phyloP scores from a whole-genome alignment of 2,113 vertebrate genomes.

The Chloroceryle aenea region DNA sequence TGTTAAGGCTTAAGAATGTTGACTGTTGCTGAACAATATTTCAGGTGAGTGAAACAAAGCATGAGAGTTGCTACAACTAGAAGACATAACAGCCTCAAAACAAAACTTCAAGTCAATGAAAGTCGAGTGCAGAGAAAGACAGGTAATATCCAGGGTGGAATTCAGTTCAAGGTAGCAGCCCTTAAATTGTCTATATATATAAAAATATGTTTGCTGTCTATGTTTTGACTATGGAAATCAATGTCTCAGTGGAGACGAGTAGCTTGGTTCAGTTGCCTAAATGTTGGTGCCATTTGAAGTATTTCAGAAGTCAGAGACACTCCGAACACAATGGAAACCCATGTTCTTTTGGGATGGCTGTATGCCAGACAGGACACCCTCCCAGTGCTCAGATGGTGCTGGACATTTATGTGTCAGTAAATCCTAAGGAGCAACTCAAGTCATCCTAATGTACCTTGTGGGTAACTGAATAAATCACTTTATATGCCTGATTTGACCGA shows the following conservation, averaged over 20 bases:
- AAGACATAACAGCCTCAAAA: background rate
- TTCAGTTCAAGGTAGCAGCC: background rate
- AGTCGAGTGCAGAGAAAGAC: background rate
- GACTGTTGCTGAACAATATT: background rate
- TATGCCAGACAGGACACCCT: background rate
- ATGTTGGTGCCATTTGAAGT: background rate
- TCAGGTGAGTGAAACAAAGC: background rate
- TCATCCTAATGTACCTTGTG: background rate
- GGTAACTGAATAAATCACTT: background rate
- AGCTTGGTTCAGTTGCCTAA: background rate
- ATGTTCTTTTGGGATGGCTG: background rate
- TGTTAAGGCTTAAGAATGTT: background rate
- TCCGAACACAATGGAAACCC: background rate
- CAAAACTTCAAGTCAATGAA: background rate
- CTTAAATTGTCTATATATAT: background rate
- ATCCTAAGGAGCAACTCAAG: background rate
- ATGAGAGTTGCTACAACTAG: background rate
- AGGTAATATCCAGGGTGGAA: background rate
- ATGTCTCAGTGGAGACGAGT: background rate
- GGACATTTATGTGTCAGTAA: background rate
- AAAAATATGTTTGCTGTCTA: background rate
- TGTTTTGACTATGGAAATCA: background rate
- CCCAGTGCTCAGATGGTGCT: background rate
- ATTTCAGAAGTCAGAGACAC: background rate
- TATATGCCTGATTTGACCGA: background rate